Evolutionary conservation across 2,113 vertebrate species (phyloP).

Genomic region (Salminus brasiliensis): DNA sequence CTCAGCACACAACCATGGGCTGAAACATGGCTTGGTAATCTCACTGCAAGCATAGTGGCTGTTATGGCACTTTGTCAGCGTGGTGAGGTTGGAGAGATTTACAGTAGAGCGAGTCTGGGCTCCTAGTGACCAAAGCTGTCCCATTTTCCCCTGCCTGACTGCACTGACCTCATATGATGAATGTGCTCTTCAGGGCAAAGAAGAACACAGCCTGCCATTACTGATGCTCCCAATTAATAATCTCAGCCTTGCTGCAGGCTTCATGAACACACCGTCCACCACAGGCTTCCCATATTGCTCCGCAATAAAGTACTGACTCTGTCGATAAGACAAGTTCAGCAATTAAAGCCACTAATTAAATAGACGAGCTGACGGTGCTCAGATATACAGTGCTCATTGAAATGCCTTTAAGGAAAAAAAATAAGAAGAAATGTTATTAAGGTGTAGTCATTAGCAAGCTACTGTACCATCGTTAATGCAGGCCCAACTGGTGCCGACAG

Average conservation of each 20-base stretch:
- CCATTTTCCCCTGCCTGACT: constrained; percentile 68
- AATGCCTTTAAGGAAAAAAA: constrained; percentile 45
- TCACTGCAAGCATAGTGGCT: constrained; percentile 59
- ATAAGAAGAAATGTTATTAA: constrained; percentile 59
- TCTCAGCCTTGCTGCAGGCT: constrained; percentile 52
- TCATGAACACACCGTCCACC: constrained; percentile 42
- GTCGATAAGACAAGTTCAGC: constrained; percentile 40
- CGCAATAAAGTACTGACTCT: constrained; percentile 35
- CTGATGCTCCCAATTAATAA: constrained; percentile 78
- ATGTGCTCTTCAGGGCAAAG: constrained; percentile 65
- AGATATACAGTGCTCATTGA: constrained; percentile 52
- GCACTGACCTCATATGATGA: constrained; percentile 73
- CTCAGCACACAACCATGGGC: constrained; percentile 60
- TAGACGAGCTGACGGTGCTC: constrained; percentile 15
- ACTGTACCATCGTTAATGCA: background rate
- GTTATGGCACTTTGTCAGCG: constrained; percentile 65
- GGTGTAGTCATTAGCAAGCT: constrained; percentile 50
- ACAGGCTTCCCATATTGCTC: constrained; percentile 27
- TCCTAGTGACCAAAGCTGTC: constrained; percentile 65
- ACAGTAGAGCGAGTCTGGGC: constrained; percentile 51
- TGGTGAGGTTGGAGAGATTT: constrained; percentile 51
- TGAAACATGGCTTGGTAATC: constrained; percentile 64
- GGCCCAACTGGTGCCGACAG: background rate
- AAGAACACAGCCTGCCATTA: constrained; percentile 67
- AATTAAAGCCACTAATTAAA: constrained; percentile 46